Percentiles rank a stretch among this genome's conserved stretches.
These are phyloP conservation scores for Prolemur simus DNA, from an alignment of 2,113 vertebrate genomes.

Conservation along the genomic window DNA sequence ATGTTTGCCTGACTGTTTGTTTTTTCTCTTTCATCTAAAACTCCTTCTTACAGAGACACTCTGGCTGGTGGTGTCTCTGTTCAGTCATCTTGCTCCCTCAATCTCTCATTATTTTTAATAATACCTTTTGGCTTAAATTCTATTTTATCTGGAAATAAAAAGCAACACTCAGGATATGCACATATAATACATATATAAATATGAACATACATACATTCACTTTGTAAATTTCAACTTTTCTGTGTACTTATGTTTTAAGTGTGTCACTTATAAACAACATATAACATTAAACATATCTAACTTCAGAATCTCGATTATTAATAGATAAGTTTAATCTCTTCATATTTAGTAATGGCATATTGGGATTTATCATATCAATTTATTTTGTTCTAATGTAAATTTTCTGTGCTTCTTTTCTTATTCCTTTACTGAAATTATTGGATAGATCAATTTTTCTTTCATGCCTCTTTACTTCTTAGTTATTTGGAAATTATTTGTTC, in stretches of 20 bases:
- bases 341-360: neutral
- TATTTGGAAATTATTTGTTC: conserved; percentile 27
- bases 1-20: no score
- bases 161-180: neutral
- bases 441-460: neutral
- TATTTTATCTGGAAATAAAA: neutral
- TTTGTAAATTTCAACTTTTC: neutral
- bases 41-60: no score
- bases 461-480: neutral
- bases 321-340: neutral
- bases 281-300: neutral
- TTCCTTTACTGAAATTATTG: neutral
- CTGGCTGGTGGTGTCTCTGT: no score
- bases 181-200: neutral
- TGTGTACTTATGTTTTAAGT: neutral
- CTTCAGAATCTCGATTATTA: neutral
- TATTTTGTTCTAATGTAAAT: neutral
- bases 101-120: neutral
- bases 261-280: neutral
- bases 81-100: no score
- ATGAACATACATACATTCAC: neutral
- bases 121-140: neutral
- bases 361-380: neutral
- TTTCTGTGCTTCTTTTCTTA: neutral
- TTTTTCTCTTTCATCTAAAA: no score